A percentile compares a stretch with the other conserved stretches of the same genome.
Evolutionary conservation across 2,888 invertebrate species (phyloP).

Genomic region (Stenodera caucasica): DNA sequence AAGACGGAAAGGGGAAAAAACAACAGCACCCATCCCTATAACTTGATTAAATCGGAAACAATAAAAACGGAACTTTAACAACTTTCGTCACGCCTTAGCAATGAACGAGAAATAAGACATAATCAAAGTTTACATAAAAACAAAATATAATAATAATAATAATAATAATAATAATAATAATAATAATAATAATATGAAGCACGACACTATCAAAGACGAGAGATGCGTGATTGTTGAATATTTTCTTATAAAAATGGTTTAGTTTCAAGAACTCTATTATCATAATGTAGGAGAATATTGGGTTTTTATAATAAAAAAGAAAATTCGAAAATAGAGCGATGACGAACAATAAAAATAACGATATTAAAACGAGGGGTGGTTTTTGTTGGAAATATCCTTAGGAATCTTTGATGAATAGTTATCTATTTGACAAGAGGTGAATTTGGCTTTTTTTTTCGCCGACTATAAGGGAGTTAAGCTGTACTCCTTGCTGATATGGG

Average conservation of each 20-base stretch:
- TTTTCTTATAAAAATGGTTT: slow-evolving; percentile 34
- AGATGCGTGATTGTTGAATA: slow-evolving; percentile 39
- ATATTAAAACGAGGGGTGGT: not conserved
- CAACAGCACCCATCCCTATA: slow-evolving; percentile 31
- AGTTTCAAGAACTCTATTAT: slow-evolving; percentile 41
- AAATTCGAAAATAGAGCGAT: slow-evolving; percentile 8
- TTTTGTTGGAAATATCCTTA: no score
- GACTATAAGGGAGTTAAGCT: slow-evolving; percentile 39
- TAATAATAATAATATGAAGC: not conserved
- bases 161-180: not conserved
- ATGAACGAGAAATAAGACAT: slow-evolving; percentile 30
- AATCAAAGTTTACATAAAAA: slow-evolving; percentile 37
- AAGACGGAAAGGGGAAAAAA: slow-evolving; percentile 24
- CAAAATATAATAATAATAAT: not conserved
- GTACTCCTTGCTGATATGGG: slow-evolving; percentile 47
- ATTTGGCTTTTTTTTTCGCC: not conserved
- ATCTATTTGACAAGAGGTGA: not conserved
- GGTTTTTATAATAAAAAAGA: slow-evolving; percentile 10
- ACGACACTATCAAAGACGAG: not conserved
- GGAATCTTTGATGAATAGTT: not conserved
- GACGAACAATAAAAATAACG: not conserved
- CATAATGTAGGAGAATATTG: slow-evolving; percentile 22
- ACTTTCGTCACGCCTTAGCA: slow-evolving; percentile 41
- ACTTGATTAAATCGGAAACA: slow-evolving; percentile 49
- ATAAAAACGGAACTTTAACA: slow-evolving; percentile 42